Percentiles rank a stretch among this genome's conserved stretches.
These are phyloP conservation scores for Pocillopora grandis DNA, from an alignment of 92 coral and sea anemone species.

Conservation along the genomic window DNA sequence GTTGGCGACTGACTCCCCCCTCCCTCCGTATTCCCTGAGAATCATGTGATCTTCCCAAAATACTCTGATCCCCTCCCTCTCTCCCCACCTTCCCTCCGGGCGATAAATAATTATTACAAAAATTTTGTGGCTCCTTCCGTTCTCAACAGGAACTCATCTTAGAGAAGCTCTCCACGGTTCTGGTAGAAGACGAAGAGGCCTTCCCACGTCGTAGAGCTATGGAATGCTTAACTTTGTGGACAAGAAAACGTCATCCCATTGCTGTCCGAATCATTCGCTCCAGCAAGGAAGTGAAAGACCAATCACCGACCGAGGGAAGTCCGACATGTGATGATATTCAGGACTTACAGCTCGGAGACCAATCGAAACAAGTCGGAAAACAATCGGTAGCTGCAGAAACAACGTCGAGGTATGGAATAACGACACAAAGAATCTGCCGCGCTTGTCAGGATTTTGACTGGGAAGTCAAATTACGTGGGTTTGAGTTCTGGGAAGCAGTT, in stretches of 20 bases:
- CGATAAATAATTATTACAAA: neutral
- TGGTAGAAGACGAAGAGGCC: constrained; percentile 79
- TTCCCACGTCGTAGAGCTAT: constrained; percentile 87
- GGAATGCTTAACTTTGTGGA: constrained; percentile 68
- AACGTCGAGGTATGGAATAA: neutral
- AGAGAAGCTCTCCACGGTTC: constrained; percentile 42
- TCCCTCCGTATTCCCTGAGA: too few species aligned
- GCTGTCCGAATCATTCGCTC: neutral
- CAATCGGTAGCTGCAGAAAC: neutral
- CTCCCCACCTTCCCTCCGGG: too few species aligned
- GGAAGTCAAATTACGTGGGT: constrained; percentile 90
- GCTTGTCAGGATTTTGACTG: constrained; percentile 95
- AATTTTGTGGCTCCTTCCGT: neutral
- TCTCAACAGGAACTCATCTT: constrained; percentile 62
- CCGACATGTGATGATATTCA: constrained; percentile 3
- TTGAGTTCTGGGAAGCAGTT: constrained; percentile 72
- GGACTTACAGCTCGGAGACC: neutral
- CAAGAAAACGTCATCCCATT: constrained; percentile 60
- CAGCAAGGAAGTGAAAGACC: neutral
- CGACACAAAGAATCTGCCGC: constrained; percentile 11
- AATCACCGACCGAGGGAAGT: constrained; percentile 4
- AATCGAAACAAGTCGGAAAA: neutral
- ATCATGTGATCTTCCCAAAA: too few species aligned
- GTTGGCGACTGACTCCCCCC: too few species aligned
- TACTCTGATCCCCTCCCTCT: too few species aligned